A percentile compares a stretch with the other conserved stretches of the same genome.
Evolutionary conservation across 1,140 invertebrate genomes (phyloP).

Genomic region (Goniozus legneri): DNA sequence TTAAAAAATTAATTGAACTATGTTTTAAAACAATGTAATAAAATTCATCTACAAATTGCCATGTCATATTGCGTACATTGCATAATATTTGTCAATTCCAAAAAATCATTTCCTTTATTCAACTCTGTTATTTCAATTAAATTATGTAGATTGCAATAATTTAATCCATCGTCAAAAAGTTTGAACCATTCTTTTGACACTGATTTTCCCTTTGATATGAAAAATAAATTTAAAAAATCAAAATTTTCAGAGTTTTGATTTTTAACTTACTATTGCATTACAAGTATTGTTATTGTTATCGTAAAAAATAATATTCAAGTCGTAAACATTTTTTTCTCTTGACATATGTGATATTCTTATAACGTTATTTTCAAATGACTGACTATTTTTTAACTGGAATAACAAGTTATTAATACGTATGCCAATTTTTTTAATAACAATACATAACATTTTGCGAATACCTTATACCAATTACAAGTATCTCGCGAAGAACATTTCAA

Average conservation of each 20-base stretch:
- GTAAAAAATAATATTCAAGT: too few relatives aligned
- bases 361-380: constrained; percentile 10
- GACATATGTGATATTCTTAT: constrained; percentile 12
- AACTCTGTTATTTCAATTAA: constrained; percentile 20
- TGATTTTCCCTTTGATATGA: constrained; percentile 1
- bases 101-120: constrained; percentile 16
- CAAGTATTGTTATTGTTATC: constrained; percentile 11
- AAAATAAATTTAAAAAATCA: neutral
- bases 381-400: neutral
- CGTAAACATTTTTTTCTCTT: neutral
- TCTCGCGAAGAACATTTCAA: constrained; percentile 24
- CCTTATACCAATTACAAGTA: neutral
- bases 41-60: constrained; percentile 18
- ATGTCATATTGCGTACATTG: constrained; percentile 30
- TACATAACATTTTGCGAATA: neutral
- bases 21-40: neutral
- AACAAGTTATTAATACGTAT: too few relatives aligned
- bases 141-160: constrained; percentile 33
- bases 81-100: constrained; percentile 21
- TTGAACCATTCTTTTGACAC: constrained; percentile 22
- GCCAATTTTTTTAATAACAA: neutral
- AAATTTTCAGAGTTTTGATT: too few relatives aligned
- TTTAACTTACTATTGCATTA: constrained; percentile 15
- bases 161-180: constrained; percentile 25
- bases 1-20: neutral